Percentiles rank a stretch among this genome's conserved stretches.
phyloP scores from a whole-genome alignment of 2,797 vertebrate genomes.

The Poecilia velifera region DNA sequence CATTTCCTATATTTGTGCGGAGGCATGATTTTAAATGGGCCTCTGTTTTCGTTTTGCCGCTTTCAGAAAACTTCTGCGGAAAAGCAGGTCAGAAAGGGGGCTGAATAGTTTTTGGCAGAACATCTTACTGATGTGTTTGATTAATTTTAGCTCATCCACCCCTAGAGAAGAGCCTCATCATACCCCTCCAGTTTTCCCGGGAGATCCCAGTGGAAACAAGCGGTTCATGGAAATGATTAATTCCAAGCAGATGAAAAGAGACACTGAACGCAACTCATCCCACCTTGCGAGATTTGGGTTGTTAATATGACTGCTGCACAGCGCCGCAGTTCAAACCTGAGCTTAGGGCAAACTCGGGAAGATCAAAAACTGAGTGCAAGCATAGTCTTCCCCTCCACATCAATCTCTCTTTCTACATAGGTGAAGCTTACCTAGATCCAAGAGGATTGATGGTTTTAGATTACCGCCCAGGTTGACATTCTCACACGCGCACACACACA shows the following conservation, averaged over 20 bases:
- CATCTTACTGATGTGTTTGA: slow-evolving; percentile 62
- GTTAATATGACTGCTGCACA: slow-evolving; percentile 60
- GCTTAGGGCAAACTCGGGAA: slow-evolving; percentile 65
- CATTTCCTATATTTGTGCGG: slow-evolving; percentile 27
- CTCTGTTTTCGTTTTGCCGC: slow-evolving; percentile 31
- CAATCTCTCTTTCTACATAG: slow-evolving; percentile 64
- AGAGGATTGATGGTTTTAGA: slow-evolving; percentile 70
- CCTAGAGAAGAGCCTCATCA: slow-evolving; percentile 55
- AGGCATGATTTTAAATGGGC: slow-evolving; percentile 21
- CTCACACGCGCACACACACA: slow-evolving; percentile 47
- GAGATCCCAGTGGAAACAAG: slow-evolving; percentile 68
- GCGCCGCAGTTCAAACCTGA: slow-evolving; percentile 54
- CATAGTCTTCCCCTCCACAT: slow-evolving; percentile 62
- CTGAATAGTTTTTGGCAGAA: slow-evolving; percentile 51
- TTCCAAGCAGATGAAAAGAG: slow-evolving; percentile 51
- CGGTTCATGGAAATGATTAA: slow-evolving; percentile 72
- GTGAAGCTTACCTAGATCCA: slow-evolving; percentile 60
- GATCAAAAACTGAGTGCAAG: slow-evolving; percentile 63
- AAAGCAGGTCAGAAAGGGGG: slow-evolving; percentile 42
- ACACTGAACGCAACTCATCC: slow-evolving; percentile 49
- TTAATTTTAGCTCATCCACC: slow-evolving; percentile 67
- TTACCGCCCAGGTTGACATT: slow-evolving; percentile 74
- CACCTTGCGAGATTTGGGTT: slow-evolving; percentile 44
- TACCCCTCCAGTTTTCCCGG: slow-evolving; percentile 46
- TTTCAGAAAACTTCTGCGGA: slow-evolving; percentile 29